Base-by-base conservation (phyloP, 2,113 vertebrate genomes). In the Esox niger region DNA sequence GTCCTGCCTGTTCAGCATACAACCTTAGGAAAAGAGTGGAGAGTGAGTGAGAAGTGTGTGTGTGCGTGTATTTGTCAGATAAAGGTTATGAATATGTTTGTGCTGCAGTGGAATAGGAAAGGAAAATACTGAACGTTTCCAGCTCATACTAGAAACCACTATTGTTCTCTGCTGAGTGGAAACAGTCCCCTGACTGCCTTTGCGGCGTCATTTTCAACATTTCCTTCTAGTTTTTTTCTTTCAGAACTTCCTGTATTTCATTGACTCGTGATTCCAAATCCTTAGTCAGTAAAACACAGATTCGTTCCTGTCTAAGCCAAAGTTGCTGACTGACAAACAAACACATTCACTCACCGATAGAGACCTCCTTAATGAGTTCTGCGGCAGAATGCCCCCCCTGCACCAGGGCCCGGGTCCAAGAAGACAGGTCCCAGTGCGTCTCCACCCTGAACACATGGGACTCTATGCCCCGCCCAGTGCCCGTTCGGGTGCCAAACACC, bases 381-480 rank as follows among this genome's bases (percentile, higher is more conserved):
- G 96, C 94, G 0, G 96, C 93, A 0, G 91, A 81, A 0, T 98
- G 94, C 5, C 93, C 95, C 6, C 97, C 96, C 86, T 98, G 97
- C 21, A 98, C 96, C 1, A 99, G 87, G 2, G 93, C 89, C 0
- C 97, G 90, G 0, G 95, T 98, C 96, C 97, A 99, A 0, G 92
- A 90, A 0, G 97, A 98, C 82, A 99, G 90, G 70, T 99, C 97
- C 70, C 95, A 95, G 85, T 98, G 96, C 0, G 94, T 98, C 87
- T 99, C 96, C 79, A 96, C 97, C 0, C 95, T 88, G 86, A 99
- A 99, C 10, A 96, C 46, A 54, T 95, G 95, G 80, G 94, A 95
- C 87, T 98, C 96, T 25, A 99, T 93, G 4, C 96, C 95, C 57
- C 94, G 95, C 1, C 93, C 91, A 0, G 95, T 96, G 33, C 96